phyloP scores from a whole-genome alignment of 2,113 vertebrate genomes.

The Panthera leo region DNA sequence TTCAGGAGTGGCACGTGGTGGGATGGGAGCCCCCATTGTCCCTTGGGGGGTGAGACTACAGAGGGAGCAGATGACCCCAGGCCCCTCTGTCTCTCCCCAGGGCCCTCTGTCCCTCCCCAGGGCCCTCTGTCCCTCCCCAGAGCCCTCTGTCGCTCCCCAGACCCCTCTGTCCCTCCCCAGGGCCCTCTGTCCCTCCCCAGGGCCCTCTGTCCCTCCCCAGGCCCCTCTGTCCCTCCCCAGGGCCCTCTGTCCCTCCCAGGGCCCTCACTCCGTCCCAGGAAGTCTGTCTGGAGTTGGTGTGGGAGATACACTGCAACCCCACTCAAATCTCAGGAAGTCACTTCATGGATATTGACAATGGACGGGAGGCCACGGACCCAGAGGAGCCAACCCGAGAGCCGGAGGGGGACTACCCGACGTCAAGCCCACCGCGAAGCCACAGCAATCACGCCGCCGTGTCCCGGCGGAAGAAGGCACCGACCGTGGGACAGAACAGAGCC shows the following conservation, averaged over 20 bases:
- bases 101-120: too few relatives aligned
- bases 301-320: not conserved
- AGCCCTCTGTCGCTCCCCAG: too few relatives aligned
- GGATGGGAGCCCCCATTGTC: not conserved
- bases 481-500: not conserved
- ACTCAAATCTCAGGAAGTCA: too few relatives aligned
- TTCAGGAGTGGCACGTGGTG: not conserved
- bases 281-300: not conserved
- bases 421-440: not conserved
- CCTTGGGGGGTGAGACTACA: not conserved
- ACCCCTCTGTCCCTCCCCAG: too few relatives aligned
- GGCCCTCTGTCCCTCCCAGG: too few relatives aligned
- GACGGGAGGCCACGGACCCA: not conserved
- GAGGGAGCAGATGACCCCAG: not conserved
- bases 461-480: not conserved
- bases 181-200: too few relatives aligned
- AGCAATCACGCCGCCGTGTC: accelerated
- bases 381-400: too few relatives aligned
- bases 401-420: not conserved
- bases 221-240: too few relatives aligned
- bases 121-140: too few relatives aligned
- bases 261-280: not conserved
- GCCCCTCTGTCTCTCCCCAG: not conserved
- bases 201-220: too few relatives aligned
- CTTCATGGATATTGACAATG: not conserved